Base-by-base conservation (phyloP, 2,797 vertebrate genomes). In the Heterohyrax brucei region DNA sequence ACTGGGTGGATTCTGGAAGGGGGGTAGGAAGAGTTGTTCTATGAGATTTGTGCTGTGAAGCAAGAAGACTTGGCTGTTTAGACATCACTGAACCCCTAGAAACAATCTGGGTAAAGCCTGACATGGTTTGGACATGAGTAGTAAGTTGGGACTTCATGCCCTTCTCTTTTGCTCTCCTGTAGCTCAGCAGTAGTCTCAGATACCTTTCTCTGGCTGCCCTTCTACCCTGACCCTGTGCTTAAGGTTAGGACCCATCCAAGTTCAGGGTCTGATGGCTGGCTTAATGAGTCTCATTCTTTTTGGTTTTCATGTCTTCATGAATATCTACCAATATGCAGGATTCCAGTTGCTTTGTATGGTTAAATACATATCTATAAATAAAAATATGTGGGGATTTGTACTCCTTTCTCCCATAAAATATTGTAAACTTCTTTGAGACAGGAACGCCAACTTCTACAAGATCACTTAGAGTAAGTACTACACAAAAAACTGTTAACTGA, bases 311-410 rank as follows among this genome's bases (percentile, higher is more conserved):
- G 33, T 91, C 44, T 86, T 72, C 8, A 62, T 75, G 77, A 19
- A 28, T 84, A 62, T 18, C 22, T 21, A 64, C 28, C 33, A 50
- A 64, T 86, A 28, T 77, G 19, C 68, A 89, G n/a, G 53, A 8
- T 46, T 64, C 18, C 2, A 39, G 46, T 30, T 50, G 62, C 30
- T 66, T 93, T 89, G 93, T 77, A 79, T 46, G 64, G 30, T 66
- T 66, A 79, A 61, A 87, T 26, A 84, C 7, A n/a, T 22, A 7
- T 30, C 62, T 76, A 50, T 59, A 86, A 93, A 87, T 46, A 83
- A 90, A 94, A 92, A 28, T 48, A 8, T 39, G n/a, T 89, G 59
- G 59, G 28, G 76, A 62, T 64, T 75, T 68, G 0, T 73, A 24
- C 6, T 87, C 22, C 1, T 87, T 5, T 72, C 1, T 28, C 33